Base-by-base conservation (phyloP, 2,888 invertebrate species). In the Schizaphis graminum region DNA sequence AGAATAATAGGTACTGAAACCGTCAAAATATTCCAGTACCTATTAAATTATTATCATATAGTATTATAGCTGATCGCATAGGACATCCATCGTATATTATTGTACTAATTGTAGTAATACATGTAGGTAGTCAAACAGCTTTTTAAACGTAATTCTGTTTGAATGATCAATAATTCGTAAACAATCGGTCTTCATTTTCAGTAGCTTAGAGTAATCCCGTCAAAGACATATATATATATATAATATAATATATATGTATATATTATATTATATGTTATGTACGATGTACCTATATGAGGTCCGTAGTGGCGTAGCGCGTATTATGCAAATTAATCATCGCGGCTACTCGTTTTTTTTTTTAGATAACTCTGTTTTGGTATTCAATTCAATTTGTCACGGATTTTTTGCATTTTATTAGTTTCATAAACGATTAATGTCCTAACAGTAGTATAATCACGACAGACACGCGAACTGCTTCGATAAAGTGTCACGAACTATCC, bases 401-500 rank as follows among this genome's bases (percentile, higher is more conserved):
- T 53, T 91, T 91, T 91, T 92, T n/a, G 91, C 86, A 92, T 92
- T 92, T 49, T 86, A 87, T 92, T 91, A 91, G 91, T 91, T 91
- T 87, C 61, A 35, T 86, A 92, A 86, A 86, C 57, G 91, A 85
- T 56, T 56, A 56, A 91, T 41, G 53, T 91, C n/a, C 24, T 85
- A 92, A 61, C 91, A 28, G 91, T 92, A 57, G 91, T 87, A 41
- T 86, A 86, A 91, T 91, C 56, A n/a, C n/a, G 85, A n/a, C 21
- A 56, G 85, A 91, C 91, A 91, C 91, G 91, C 41, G 24, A 77
- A 53, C 90, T 35, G 35, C 41, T 84, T 41, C 35, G 91, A 84
- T 84, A 26, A 49, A 84, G 53, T 35, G 41, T 5, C 90, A 41
- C 49, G 41, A 41, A 41, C 84, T 28, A 53, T 77, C 77, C 53